Evolutionary conservation across 2,113 vertebrate species (phyloP).

Genomic region (Zosterops lateralis): DNA sequence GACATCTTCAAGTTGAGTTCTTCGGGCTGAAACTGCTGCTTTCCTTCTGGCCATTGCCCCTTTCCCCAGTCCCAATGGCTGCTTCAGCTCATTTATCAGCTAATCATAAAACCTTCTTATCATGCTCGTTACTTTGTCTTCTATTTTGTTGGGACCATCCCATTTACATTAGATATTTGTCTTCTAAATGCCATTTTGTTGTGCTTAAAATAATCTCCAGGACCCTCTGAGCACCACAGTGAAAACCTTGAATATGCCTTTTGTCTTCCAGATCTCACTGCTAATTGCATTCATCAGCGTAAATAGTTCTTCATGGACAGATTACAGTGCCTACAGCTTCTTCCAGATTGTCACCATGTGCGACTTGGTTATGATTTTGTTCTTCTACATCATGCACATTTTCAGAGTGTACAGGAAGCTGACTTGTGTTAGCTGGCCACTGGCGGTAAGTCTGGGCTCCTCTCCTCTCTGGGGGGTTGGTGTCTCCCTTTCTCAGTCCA

Average conservation of each 20-base stretch:
- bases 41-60: neutral
- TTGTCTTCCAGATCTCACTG: conserved; percentile 76
- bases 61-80: neutral
- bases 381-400: conserved; percentile 87
- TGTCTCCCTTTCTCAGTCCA: neutral
- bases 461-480: neutral
- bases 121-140: neutral
- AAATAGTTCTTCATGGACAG: conserved; percentile 63
- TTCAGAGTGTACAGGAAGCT: conserved; percentile 83
- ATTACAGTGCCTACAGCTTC: conserved; percentile 79
- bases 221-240: neutral
- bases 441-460: conserved; percentile 78
- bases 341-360: conserved; percentile 89
- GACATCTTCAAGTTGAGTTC: neutral
- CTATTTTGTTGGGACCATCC: neutral
- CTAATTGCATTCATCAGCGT: conserved; percentile 88
- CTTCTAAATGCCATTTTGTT: neutral
- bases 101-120: neutral
- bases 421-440: conserved; percentile 90
- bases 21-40: neutral
- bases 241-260: neutral
- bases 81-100: neutral
- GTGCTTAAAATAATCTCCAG: neutral
- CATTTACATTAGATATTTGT: neutral
- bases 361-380: conserved; percentile 85